Evolutionary conservation across 92 coral and sea anemone species (phyloP).

Genomic region (Porites rus): DNA sequence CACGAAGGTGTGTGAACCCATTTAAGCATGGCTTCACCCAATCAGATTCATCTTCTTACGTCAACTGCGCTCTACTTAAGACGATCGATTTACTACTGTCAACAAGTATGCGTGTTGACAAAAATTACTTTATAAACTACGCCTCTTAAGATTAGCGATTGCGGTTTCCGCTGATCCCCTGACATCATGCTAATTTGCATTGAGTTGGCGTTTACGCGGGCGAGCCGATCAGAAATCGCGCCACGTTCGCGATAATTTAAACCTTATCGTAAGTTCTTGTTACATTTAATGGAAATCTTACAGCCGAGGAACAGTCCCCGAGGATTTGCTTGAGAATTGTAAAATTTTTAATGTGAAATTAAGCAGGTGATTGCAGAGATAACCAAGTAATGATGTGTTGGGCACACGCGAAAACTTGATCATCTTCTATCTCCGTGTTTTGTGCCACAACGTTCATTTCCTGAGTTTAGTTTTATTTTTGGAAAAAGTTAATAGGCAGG

Average conservation of each 20-base stretch:
- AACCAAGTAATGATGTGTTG: background rate
- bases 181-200: slow-evolving; percentile 26
- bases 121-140: slow-evolving; percentile 27
- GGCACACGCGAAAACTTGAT: background rate
- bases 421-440: background rate
- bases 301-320: background rate
- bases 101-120: background rate
- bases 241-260: background rate
- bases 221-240: background rate
- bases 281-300: background rate
- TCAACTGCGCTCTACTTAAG: background rate
- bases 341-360: too few species aligned
- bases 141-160: background rate
- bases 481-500: background rate
- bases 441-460: background rate
- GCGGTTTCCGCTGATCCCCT: slow-evolving; percentile 15
- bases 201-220: background rate
- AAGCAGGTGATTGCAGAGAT: background rate
- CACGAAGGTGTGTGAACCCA: background rate
- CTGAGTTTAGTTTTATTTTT: background rate
- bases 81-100: slow-evolving; percentile 1
- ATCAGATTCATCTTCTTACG: background rate
- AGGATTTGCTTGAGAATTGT: background rate
- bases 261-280: background rate
- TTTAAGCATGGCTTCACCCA: background rate